Percentiles rank a stretch among this genome's conserved stretches.
Conservation (phyloP, 2,888 invertebrate species). For the Dryococelus australis region DNA sequence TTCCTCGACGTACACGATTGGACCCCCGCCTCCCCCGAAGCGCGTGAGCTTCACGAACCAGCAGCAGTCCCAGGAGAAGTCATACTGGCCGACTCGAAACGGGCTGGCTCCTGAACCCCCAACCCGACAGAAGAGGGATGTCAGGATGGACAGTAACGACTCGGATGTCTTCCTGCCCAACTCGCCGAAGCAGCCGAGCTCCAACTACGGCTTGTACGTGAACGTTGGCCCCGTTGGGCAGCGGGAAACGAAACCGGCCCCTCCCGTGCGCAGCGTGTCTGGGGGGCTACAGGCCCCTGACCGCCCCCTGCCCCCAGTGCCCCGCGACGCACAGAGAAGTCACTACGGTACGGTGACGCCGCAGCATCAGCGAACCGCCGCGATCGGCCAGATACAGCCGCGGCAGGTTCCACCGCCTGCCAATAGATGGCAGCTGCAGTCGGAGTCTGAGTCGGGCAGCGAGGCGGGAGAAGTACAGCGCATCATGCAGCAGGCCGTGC, state of each 20-base stretch:
- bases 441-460: conserved; percentile 69
- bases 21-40: conserved; percentile 43
- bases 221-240: conserved; percentile 22
- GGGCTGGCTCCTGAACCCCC: conserved; percentile 48
- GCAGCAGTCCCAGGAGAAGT: conserved; percentile 37
- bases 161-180: conserved; percentile 41
- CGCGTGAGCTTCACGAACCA: conserved; percentile 48
- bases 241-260: not conserved
- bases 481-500: conserved; percentile 58
- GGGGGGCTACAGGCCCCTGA: conserved; percentile 40
- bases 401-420: not conserved
- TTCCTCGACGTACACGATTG: conserved; percentile 31
- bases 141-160: conserved; percentile 35
- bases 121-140: conserved; percentile 43
- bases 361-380: conserved; percentile 25
- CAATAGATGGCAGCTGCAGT: conserved; percentile 41
- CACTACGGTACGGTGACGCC: conserved; percentile 36
- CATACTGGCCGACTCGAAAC: conserved; percentile 49
- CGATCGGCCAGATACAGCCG: not conserved
- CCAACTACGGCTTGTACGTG: conserved; percentile 32
- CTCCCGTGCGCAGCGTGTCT: not conserved
- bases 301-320: conserved; percentile 47
- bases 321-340: conserved; percentile 33
- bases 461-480: conserved; percentile 76
- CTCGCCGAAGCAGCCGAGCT: conserved; percentile 1